Percentiles rank a stretch among this genome's conserved stretches.
These are phyloP conservation scores for Ictidomys tridecemlineatus DNA, from an alignment of 2,113 vertebrate species.

Conservation along the genomic window DNA sequence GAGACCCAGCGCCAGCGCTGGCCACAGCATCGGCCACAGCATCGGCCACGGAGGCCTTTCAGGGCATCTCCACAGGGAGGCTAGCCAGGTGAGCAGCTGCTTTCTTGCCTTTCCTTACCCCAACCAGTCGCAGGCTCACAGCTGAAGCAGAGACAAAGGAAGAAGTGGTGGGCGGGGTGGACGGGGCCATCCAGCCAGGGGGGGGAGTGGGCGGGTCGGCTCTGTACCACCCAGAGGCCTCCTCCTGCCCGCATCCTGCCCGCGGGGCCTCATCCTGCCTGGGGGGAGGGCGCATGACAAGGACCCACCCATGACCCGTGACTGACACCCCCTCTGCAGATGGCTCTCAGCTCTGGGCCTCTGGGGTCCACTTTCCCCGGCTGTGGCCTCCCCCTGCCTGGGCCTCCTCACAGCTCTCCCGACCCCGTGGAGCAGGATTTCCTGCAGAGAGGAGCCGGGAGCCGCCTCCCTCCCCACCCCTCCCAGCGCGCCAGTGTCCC, in stretches of 20 bases:
- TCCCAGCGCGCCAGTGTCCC: too few species aligned
- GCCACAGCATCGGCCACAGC: not conserved
- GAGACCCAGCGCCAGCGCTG: not conserved
- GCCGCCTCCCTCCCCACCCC: too few species aligned
- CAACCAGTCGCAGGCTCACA: not conserved
- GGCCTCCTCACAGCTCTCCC: too few species aligned
- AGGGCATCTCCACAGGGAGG: rapidly evolving
- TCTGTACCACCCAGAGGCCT: rapidly evolving
- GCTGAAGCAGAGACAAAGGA: too few species aligned
- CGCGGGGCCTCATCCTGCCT: too few species aligned
- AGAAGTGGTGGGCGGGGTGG: too few species aligned
- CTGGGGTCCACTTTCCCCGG: not conserved
- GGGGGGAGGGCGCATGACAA: too few species aligned
- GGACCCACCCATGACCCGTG: too few species aligned
- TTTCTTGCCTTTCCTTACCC: not conserved
- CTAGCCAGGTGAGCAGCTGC: not conserved
- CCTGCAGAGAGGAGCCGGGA: too few species aligned
- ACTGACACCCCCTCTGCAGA: not conserved
- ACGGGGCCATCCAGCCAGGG: not conserved
- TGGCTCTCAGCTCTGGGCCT: not conserved
- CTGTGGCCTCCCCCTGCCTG: too few species aligned
- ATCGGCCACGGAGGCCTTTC: not conserved
- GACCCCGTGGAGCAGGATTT: too few species aligned
- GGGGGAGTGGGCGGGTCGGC: rapidly evolving
- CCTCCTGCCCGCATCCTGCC: too few species aligned